These are phyloP conservation scores for Drosophila kanapiae DNA, from an alignment of 1,140 invertebrate genomes.

Conservation along the genomic window DNA sequence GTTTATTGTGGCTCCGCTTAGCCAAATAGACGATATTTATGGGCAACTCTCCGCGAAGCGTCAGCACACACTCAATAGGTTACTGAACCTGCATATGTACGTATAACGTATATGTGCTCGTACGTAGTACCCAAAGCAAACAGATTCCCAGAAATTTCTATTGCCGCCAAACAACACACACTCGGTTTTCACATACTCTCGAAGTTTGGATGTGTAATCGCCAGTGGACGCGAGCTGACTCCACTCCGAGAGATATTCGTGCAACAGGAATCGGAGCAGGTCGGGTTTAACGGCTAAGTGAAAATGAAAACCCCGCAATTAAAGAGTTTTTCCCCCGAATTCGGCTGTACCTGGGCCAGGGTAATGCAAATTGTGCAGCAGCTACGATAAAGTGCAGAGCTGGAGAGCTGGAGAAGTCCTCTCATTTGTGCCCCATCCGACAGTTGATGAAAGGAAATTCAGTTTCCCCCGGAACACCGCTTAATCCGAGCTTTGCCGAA, in stretches of 20 bases:
- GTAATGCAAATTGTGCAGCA: slow-evolving; percentile 33
- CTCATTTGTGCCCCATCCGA: slow-evolving; percentile 21
- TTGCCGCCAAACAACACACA: slow-evolving; percentile 8
- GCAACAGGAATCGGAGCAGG: slow-evolving; percentile 20
- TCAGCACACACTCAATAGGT: slow-evolving; percentile 28
- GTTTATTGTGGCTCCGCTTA: slow-evolving; percentile 34
- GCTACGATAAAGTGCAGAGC: slow-evolving; percentile 6
- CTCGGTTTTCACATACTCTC: slow-evolving; percentile 15
- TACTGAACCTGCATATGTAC: slow-evolving; percentile 33
- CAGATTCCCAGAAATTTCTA: slow-evolving; percentile 42
- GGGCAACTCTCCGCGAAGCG: slow-evolving; percentile 29
- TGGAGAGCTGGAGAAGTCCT: neutral
- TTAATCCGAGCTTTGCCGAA: slow-evolving; percentile 18
- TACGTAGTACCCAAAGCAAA: slow-evolving; percentile 25
- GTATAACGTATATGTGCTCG: neutral
- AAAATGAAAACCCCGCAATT: slow-evolving; percentile 38
- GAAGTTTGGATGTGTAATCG: slow-evolving; percentile 17
- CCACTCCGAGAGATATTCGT: neutral
- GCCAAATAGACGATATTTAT: slow-evolving; percentile 30
- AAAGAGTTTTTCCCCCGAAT: slow-evolving; percentile 26
- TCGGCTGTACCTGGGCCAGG: slow-evolving; percentile 1
- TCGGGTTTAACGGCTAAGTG: slow-evolving; percentile 37
- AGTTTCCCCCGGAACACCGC: slow-evolving; percentile 12
- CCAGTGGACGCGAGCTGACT: slow-evolving; percentile 2
- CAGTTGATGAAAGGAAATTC: slow-evolving; percentile 41